Percentiles rank a stretch among this genome's conserved stretches.
Evolutionary conservation across 2,113 vertebrate species (phyloP).

Genomic region (Tetrao urogallus): DNA sequence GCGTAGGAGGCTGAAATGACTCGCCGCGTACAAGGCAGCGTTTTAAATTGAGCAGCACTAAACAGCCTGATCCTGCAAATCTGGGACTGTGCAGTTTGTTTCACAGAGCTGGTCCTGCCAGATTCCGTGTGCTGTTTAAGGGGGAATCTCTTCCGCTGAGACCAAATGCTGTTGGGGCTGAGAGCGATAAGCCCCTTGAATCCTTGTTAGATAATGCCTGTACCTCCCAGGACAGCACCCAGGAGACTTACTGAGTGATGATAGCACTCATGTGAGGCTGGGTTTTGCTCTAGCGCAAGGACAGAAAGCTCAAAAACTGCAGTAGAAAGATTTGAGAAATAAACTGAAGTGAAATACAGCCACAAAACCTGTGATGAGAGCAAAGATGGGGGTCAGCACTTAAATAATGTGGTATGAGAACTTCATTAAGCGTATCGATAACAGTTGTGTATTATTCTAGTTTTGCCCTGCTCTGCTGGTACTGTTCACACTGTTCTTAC

Average conservation of each 20-base stretch:
- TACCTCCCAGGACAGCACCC: background rate
- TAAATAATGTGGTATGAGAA: background rate
- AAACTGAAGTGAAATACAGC: background rate
- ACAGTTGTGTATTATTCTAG: background rate
- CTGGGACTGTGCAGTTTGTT: background rate
- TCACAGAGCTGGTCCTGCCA: background rate
- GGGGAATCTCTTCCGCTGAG: background rate
- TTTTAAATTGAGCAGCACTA: conserved; percentile 19
- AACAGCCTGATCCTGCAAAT: conserved; percentile 14
- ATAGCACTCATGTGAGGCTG: background rate
- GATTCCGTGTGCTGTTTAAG: background rate
- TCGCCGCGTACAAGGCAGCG: background rate
- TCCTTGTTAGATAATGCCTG: background rate
- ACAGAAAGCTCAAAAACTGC: background rate
- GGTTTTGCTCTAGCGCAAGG: background rate
- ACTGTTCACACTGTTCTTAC: no score
- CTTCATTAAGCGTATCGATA: background rate
- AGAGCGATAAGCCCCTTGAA: background rate
- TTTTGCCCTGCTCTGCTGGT: background rate
- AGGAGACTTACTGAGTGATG: background rate
- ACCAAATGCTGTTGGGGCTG: background rate
- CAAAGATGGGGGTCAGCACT: background rate
- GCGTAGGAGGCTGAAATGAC: conserved; percentile 6
- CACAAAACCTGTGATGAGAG: background rate
- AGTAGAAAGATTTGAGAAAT: background rate